A percentile compares a stretch with the other conserved stretches of the same genome.
Evolutionary conservation across 1,140 invertebrate species (phyloP).

Genomic region (Calycopis cecrops): DNA sequence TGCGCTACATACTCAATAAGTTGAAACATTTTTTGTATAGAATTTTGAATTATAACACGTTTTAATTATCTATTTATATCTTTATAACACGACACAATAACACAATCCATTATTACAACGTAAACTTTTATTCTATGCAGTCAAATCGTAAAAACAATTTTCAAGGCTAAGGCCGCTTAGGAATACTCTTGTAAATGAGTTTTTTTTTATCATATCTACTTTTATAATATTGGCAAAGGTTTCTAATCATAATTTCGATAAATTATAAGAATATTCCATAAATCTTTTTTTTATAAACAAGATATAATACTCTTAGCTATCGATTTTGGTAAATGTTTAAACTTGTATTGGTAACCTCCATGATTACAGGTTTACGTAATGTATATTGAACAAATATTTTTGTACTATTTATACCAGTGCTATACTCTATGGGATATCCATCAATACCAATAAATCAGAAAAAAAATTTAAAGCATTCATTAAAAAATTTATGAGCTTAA

Average conservation of each 20-base stretch:
- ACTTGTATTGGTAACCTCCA: no score
- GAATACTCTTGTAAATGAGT: not conserved
- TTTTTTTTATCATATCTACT: not conserved
- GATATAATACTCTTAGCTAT: not conserved
- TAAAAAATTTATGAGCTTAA: no score
- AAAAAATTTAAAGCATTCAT: no score
- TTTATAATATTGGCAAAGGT: not conserved
- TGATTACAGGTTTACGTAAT: no score
- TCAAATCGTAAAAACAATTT: constrained; percentile 48
- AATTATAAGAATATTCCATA: not conserved
- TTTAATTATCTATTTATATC: constrained; percentile 23
- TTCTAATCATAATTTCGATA: no score
- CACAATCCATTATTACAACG: no score
- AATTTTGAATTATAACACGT: constrained; percentile 54
- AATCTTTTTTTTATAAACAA: not conserved
- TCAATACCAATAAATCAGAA: no score
- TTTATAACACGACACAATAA: not conserved
- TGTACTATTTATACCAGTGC: no score
- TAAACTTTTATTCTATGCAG: constrained; percentile 58
- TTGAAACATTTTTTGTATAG: constrained; percentile 34
- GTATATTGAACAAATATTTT: no score
- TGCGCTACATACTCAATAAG: constrained; percentile 1
- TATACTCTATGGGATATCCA: no score
- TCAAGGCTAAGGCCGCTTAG: not conserved
- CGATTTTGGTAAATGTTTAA: not conserved